phyloP scores from a whole-genome alignment of 2,888 invertebrate genomes.

The Ophion costatus region DNA sequence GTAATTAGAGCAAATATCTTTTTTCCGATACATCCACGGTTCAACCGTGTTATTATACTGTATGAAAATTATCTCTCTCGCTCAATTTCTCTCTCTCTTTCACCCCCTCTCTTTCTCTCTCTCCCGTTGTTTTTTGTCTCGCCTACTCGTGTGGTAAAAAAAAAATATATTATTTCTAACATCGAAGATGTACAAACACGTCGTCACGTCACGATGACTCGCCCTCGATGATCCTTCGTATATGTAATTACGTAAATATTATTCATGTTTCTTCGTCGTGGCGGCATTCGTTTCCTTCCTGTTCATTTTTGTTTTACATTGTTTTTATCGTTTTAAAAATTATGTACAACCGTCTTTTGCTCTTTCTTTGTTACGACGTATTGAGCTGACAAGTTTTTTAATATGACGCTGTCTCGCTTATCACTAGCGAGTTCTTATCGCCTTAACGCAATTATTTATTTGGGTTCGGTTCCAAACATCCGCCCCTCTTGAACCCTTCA shows the following conservation, averaged over 20 bases:
- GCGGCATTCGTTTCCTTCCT: slow-evolving; percentile 22
- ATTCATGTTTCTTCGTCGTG: slow-evolving; percentile 39
- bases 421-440: slow-evolving; percentile 41
- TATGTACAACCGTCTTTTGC: slow-evolving; percentile 58
- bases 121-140: slow-evolving; percentile 10
- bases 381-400: slow-evolving; percentile 32
- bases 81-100: neutral
- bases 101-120: neutral
- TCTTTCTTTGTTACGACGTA: slow-evolving; percentile 26
- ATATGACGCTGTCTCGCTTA: slow-evolving; percentile 43
- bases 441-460: slow-evolving; percentile 49
- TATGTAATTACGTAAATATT: slow-evolving; percentile 52
- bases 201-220: slow-evolving; percentile 44
- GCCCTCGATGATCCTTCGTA: slow-evolving; percentile 52
- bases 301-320: slow-evolving; percentile 19
- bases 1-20: slow-evolving; percentile 17
- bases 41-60: slow-evolving; percentile 37
- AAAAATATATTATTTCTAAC: slow-evolving; percentile 51
- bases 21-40: slow-evolving; percentile 28
- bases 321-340: slow-evolving; percentile 53
- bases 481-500: slow-evolving; percentile 15
- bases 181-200: slow-evolving; percentile 57
- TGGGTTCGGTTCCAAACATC: slow-evolving; percentile 39
- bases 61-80: slow-evolving; percentile 10
- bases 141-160: slow-evolving; percentile 18